These are phyloP conservation scores for Callinectes sapidus DNA, from an alignment of 2,888 invertebrate genomes.

Conservation along the genomic window DNA sequence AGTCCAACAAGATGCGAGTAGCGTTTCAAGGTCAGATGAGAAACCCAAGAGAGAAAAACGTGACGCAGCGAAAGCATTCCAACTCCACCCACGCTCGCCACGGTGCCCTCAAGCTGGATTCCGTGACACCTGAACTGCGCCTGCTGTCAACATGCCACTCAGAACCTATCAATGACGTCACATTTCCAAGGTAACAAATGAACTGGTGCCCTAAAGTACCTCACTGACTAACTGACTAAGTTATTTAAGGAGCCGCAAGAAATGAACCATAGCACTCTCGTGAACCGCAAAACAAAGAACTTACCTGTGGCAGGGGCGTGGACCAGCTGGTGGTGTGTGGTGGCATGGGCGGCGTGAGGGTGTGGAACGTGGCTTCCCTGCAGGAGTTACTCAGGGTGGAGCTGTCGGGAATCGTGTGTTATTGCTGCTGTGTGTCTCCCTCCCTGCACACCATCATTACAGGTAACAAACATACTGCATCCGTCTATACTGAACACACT, in stretches of 20 bases:
- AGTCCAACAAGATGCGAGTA: not conserved
- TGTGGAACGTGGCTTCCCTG: slow-evolving; percentile 87
- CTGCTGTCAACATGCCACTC: slow-evolving; percentile 65
- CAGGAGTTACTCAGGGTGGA: slow-evolving; percentile 89
- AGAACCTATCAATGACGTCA: slow-evolving; percentile 64
- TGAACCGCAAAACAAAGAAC: not conserved
- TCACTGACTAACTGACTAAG: not conserved
- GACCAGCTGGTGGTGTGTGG: slow-evolving; percentile 92
- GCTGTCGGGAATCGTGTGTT: slow-evolving; percentile 90
- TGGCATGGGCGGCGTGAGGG: slow-evolving; percentile 88
- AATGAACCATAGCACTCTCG: not conserved
- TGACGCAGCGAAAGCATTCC: not conserved
- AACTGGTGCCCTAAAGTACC: not conserved
- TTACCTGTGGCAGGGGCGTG: slow-evolving; percentile 80
- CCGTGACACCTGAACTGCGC: slow-evolving; percentile 4
- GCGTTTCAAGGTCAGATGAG: not conserved
- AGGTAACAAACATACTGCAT: slow-evolving; percentile 31
- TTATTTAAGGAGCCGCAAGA: too few relatives aligned
- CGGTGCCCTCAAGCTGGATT: not conserved
- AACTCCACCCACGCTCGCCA: not conserved
- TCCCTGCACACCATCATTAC: slow-evolving; percentile 65
- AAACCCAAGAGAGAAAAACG: not conserved
- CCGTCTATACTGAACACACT: not conserved
- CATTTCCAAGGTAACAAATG: slow-evolving; percentile 62
- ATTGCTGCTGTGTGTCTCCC: slow-evolving; percentile 63